A percentile compares a stretch with the other conserved stretches of the same genome.
Evolutionary conservation across 2,888 invertebrate genomes (phyloP).

Genomic region (Hofmannophila pseudospretella): DNA sequence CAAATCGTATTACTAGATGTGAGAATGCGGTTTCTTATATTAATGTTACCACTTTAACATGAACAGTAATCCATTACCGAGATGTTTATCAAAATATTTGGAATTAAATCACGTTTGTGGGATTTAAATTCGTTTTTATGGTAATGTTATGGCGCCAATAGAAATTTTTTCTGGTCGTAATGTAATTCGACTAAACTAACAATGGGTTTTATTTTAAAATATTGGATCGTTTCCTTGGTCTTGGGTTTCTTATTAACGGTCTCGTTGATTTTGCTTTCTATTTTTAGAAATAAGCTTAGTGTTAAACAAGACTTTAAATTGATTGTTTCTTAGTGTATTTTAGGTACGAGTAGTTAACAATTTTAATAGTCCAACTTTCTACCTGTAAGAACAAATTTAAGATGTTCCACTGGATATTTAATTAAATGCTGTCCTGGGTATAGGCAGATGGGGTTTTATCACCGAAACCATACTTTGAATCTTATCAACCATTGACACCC

Average conservation of each 20-base stretch:
- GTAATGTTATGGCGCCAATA: conserved; percentile 53
- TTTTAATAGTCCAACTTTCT: too few relatives aligned
- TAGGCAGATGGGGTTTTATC: too few relatives aligned
- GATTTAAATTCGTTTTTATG: conserved; percentile 51
- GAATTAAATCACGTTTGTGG: conserved; percentile 58
- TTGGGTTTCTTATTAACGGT: neutral
- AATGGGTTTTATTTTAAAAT: neutral
- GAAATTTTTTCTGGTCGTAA: conserved; percentile 28
- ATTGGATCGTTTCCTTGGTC: neutral
- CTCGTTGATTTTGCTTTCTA: neutral
- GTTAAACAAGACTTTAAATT: too few relatives aligned
- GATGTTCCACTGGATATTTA: too few relatives aligned
- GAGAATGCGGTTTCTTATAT: conserved; percentile 39
- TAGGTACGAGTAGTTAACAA: too few relatives aligned
- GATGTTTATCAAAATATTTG: conserved; percentile 54
- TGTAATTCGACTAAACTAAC: conserved; percentile 41
- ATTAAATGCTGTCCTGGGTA: too few relatives aligned
- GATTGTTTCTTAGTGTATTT: too few relatives aligned
- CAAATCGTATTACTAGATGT: conserved; percentile 34
- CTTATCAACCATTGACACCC: too few relatives aligned
- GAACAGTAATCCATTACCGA: conserved; percentile 37
- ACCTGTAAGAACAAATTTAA: too few relatives aligned
- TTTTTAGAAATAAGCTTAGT: too few relatives aligned
- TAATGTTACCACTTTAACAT: conserved; percentile 32
- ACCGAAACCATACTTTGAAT: too few relatives aligned